phyloP scores from a whole-genome alignment of 1,140 invertebrate species.

The Trissolcus basalis region DNA sequence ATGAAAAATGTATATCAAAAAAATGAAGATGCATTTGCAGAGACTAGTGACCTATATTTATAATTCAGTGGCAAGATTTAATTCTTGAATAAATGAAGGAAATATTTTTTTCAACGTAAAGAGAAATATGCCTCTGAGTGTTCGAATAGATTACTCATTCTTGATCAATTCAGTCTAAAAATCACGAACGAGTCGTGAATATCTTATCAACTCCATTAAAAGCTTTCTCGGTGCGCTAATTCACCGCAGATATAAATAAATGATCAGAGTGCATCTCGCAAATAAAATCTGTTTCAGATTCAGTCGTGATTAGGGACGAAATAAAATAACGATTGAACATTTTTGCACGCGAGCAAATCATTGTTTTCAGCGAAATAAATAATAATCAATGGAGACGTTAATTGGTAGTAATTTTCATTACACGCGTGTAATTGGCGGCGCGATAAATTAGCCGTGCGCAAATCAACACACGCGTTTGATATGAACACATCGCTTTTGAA shows the following conservation, averaged over 20 bases:
- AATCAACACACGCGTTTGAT: constrained; percentile 3
- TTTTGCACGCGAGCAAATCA: not conserved
- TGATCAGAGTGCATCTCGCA: constrained; percentile 20
- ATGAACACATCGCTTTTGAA: constrained; percentile 18
- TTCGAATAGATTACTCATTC: too few species aligned
- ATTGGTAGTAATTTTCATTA: constrained; percentile 9
- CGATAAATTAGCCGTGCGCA: not conserved
- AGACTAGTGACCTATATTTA: too few species aligned
- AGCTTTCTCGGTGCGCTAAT: constrained; percentile 40
- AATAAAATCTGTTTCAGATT: constrained; percentile 15
- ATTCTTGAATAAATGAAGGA: too few species aligned
- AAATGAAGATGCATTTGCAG: too few species aligned
- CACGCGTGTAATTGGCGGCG: not conserved
- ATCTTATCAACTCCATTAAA: constrained; percentile 30
- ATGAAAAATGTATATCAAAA: too few species aligned
- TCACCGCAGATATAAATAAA: constrained; percentile 35
- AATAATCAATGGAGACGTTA: constrained; percentile 19
- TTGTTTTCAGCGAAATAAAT: not conserved
- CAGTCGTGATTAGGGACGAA: not conserved
- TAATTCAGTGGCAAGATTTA: too few species aligned
- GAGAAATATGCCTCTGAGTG: too few species aligned
- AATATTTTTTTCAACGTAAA: too few species aligned
- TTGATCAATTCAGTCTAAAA: not conserved
- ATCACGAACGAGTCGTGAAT: constrained; percentile 12
- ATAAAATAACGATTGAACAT: too few species aligned